Evolutionary conservation across 37 sponge, comb jelly and placozoan genomes (phyloP).

Genomic region (Cladorhizidae sp.): DNA sequence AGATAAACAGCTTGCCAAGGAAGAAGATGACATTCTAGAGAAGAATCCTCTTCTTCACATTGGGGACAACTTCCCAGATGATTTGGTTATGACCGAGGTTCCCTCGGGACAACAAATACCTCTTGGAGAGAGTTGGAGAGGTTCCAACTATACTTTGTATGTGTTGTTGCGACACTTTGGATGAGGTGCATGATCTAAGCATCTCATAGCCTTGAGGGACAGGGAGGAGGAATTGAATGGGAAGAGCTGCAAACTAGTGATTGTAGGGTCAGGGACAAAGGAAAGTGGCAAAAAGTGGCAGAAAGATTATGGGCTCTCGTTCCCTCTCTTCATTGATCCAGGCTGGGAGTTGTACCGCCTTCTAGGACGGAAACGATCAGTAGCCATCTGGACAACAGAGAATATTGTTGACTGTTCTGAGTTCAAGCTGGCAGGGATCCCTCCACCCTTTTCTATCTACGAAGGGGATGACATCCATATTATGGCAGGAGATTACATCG

Average conservation of each 20-base stretch:
- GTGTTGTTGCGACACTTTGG: conserved; percentile 55
- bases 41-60: background rate
- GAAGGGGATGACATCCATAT: conserved; percentile 61
- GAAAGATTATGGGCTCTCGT: conserved; percentile 4
- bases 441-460: background rate
- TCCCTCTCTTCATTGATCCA: conserved; percentile 26
- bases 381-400: conserved; percentile 35
- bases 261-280: background rate
- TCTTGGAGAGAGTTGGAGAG: background rate
- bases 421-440: conserved; percentile 1
- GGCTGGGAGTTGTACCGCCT: conserved; percentile 18
- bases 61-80: background rate
- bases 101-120: background rate
- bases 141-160: conserved; percentile 40
- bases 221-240: background rate
- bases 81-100: background rate
- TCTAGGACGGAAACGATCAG: conserved; percentile 41
- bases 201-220: conserved; percentile 10
- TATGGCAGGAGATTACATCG: conserved; percentile 70
- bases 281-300: conserved; percentile 17
- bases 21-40: background rate
- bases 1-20: conserved; percentile 13
- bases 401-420: conserved; percentile 44
- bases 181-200: conserved; percentile 58
- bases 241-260: conserved; percentile 18